Conservation (phyloP, 1,140 invertebrate genomes). For the Wiebesia pumilae region DNA sequence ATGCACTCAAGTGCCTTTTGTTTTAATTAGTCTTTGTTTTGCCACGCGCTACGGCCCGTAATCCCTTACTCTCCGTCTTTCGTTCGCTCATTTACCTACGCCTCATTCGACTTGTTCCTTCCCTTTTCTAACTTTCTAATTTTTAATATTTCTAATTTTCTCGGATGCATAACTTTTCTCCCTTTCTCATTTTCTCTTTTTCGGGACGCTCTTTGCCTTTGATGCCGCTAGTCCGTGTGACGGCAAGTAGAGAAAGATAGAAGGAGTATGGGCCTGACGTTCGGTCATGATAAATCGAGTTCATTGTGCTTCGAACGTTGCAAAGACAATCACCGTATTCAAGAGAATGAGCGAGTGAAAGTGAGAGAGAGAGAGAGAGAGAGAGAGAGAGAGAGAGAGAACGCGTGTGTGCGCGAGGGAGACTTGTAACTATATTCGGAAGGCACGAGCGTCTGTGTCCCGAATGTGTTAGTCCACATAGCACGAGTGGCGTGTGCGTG, state of each 20-base stretch:
- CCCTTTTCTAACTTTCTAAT: no score
- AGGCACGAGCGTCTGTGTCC: neutral
- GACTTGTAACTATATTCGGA: neutral
- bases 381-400: neutral
- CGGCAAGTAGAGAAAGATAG: no score
- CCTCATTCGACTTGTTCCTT: neutral
- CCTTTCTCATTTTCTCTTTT: neutral
- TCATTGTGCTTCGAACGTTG: neutral
- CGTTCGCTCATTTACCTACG: neutral
- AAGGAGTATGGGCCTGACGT: neutral
- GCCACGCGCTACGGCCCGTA: neutral
- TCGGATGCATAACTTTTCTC: neutral
- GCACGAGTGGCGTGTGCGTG: neutral
- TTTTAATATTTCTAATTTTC: neutral
- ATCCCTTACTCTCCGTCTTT: neutral
- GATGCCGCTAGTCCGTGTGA: no score
- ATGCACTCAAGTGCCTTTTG: constrained; percentile 3
- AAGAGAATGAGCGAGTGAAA: neutral
- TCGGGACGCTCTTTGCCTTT: neutral
- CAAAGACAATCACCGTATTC: neutral
- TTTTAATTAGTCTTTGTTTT: constrained; percentile 37
- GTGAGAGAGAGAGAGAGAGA: neutral
- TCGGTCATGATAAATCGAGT: constrained; percentile 15
- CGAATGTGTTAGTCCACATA: neutral
- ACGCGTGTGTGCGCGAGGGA: neutral